These are phyloP conservation scores for Vidua chalybeata DNA, from an alignment of 2,113 vertebrate species.

Conservation along the genomic window DNA sequence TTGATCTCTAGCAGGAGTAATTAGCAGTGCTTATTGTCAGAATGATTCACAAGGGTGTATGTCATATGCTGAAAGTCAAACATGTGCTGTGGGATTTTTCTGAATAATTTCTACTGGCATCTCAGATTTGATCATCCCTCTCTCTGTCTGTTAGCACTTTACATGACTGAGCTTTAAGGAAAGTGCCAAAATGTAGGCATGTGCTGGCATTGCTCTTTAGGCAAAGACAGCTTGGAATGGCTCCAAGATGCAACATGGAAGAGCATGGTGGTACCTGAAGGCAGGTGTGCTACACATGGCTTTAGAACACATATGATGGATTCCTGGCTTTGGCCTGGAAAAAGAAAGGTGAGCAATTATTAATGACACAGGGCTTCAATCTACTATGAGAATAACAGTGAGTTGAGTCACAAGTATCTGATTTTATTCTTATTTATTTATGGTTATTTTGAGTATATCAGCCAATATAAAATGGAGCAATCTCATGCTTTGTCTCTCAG, in stretches of 20 bases:
- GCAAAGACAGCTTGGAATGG: background rate
- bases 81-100: background rate
- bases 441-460: background rate
- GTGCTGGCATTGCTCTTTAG: background rate
- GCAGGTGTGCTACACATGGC: background rate
- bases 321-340: background rate
- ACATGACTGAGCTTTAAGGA: background rate
- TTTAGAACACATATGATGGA: background rate
- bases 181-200: background rate
- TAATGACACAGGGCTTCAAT: background rate
- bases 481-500: background rate
- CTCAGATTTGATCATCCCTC: background rate
- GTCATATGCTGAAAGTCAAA: background rate
- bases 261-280: background rate
- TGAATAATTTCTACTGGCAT: background rate
- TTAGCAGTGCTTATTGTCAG: background rate
- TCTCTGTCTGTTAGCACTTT: background rate
- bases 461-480: background rate
- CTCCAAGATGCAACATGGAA: background rate
- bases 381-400: background rate
- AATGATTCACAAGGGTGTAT: background rate
- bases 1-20: background rate
- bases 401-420: background rate
- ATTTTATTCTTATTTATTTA: background rate
- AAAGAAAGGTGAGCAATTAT: background rate